Percentiles rank a stretch among this genome's conserved stretches.
Evolutionary conservation across 2,113 vertebrate genomes (phyloP).

Genomic region (Alaudala cheleensis): DNA sequence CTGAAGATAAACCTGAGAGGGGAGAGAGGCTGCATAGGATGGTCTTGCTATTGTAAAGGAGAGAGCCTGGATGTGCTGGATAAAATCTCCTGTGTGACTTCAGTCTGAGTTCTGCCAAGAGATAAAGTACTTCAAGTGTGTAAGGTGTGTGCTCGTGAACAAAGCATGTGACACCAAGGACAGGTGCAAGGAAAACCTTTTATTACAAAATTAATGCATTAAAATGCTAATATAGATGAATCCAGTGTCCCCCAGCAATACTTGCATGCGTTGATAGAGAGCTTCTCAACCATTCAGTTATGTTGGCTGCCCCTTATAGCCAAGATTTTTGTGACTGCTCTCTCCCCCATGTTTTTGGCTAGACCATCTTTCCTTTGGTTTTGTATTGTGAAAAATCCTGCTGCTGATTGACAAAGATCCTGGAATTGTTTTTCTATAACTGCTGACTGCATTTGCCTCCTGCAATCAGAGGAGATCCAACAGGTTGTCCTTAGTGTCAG

Average conservation of each 20-base stretch:
- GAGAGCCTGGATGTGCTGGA: not conserved
- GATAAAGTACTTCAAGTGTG: not conserved
- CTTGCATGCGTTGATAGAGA: not conserved
- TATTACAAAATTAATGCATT: not conserved
- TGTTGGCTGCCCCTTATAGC: not conserved
- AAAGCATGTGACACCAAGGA: accelerated
- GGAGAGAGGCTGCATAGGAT: not conserved
- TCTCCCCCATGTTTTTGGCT: not conserved
- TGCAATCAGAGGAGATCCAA: not conserved
- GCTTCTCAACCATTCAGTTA: not conserved
- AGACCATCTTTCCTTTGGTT: not conserved
- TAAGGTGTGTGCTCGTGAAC: not conserved
- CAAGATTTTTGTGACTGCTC: not conserved
- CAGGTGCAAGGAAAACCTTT: not conserved
- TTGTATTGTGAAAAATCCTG: not conserved
- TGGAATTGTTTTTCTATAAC: not conserved
- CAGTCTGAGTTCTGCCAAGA: not conserved
- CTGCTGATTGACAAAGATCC: not conserved
- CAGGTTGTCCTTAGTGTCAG: not conserved
- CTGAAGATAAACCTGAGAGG: not conserved
- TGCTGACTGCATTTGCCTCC: not conserved
- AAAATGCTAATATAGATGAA: not conserved
- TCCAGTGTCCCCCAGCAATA: not conserved
- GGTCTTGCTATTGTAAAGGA: not conserved
- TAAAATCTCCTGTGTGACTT: not conserved